Evolutionary conservation across 2,113 vertebrate genomes (phyloP), one percentile per base, ranked within the genome.

Genomic region (Phyllostomus hastatus): DNA sequence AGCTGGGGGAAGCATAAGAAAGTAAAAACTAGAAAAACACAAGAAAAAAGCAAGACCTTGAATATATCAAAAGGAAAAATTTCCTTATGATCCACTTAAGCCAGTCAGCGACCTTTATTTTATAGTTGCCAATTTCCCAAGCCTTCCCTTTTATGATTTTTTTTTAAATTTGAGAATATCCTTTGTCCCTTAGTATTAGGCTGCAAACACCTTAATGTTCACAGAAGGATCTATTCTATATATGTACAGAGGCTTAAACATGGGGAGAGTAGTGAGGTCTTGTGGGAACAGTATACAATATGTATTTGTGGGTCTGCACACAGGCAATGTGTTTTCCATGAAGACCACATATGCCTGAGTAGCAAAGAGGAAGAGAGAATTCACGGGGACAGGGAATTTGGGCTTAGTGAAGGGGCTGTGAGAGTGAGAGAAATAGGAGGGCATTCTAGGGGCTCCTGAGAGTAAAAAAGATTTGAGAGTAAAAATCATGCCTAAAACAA

Each of bases 261-360:
- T 10, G 35, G 17, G 10, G 1, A 41, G 17, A 75, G 10, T 43
- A 35, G 48, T 79, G 24, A 87, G 2, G 1, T 70, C 8, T 46
- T 41, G 50, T 3, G 1, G 54, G 1, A 41, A 87, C 61, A 82
- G 0, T 26, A 54, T 93, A 10, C 7, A 7, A 59, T 50, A 20
- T 43, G 10, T 54, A 78, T 54, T 35, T 72, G 7, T 28, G 48
- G 11, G 46, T 8, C 38, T 54, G 17, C 9, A 43, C 11, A n/a
- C 4, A 4, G 28, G 46, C 12, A 38, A 28, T 28, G 8, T 6
- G 12, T 64, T 75, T 43, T 46, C 38, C 19, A 14, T 72, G 5
- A 73, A 48, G 38, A 20, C 2, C 3, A 0, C 19, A 35, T 20
- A 4, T 66, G 2, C 12, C 4, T 59, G 41, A 72, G 28, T 5